These are phyloP conservation scores for Gephyroberyx darwinii DNA, from an alignment of 2,797 vertebrate genomes.

Conservation along the genomic window DNA sequence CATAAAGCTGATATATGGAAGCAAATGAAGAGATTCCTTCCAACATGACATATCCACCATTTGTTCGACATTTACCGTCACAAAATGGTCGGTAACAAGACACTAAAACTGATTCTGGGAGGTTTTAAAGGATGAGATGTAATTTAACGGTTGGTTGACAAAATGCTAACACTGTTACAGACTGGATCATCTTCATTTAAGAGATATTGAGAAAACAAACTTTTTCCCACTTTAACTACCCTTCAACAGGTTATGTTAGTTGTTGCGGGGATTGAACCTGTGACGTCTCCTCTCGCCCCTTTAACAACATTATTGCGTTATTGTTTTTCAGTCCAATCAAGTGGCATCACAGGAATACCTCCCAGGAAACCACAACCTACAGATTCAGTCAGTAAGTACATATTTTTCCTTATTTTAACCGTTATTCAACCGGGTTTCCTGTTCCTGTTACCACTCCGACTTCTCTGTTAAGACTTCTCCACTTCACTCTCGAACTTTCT, in stretches of 20 bases:
- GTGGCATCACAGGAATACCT: slow-evolving; percentile 51
- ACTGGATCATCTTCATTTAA: too few species aligned
- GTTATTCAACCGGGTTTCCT: background rate
- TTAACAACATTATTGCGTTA: background rate
- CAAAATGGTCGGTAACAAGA: background rate
- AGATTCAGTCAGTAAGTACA: slow-evolving; percentile 78
- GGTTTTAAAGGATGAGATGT: too few species aligned
- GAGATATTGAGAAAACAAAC: too few species aligned
- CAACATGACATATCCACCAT: background rate
- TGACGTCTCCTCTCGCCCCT: background rate
- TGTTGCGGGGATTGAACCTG: too few species aligned
- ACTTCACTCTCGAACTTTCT: slow-evolving; percentile 7
- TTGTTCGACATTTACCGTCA: background rate
- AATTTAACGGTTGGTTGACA: too few species aligned
- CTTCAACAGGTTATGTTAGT: too few species aligned
- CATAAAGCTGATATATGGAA: slow-evolving; percentile 23
- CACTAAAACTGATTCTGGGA: too few species aligned
- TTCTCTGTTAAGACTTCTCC: background rate
- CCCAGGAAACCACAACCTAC: slow-evolving; percentile 66
- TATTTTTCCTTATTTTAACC: background rate
- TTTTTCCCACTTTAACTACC: too few species aligned
- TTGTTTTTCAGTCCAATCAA: slow-evolving; percentile 77
- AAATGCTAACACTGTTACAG: too few species aligned
- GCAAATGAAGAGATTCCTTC: slow-evolving; percentile 7
- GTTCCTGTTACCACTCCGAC: background rate